Evolutionary conservation across 2,888 invertebrate species (phyloP), one percentile per base, ranked within the genome.

Genomic region (Microctonus aethiopoides): DNA sequence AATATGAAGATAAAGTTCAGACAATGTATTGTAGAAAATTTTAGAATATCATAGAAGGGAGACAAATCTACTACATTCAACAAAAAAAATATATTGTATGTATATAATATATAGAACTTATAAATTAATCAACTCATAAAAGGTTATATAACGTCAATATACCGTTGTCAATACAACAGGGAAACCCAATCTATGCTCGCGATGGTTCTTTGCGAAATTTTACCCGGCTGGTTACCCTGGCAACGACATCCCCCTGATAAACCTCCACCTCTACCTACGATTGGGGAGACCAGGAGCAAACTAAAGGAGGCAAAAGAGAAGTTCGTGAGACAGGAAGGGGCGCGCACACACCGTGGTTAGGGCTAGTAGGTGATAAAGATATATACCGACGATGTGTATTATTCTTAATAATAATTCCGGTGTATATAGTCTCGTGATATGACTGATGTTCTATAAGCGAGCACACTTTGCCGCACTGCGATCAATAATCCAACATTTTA

Each of bases 391-490:
- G 84, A 84, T 84, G 83, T 84, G 84, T 85, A 85, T 86, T 86
- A 86, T 86, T 86, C 85, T 85, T 86, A 85, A 29, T 29, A 3
- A 86, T 86, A 86, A 86, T 83, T 83, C 82, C 80, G 80, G 79
- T 81, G 81, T n/a, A n/a, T n/a, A n/a, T 81, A 80, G 82, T 81
- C 78, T 79, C 83, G 84, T 84, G 85, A 85, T 86, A 86, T 86
- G 85, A 86, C 84, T 84, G 85, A 86, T 86, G 86, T 86, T 84
- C 83, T 86, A 81, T 83, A 79, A 83, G 82, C 82, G 79, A 79
- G 81, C 73, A 29, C 29, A 29, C 29, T 29, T 29, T 29, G 29
- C n/a, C n/a, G n/a, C n/a, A n/a, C n/a, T n/a, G n/a, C n/a, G n/a
- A n/a, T n/a, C n/a, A n/a, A n/a, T n/a, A n/a, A n/a, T n/a, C n/a